A percentile compares a stretch with the other conserved stretches of the same genome.
These are phyloP conservation scores for Volucella zonaria DNA, from an alignment of 2,888 invertebrate species.

Conservation along the genomic window DNA sequence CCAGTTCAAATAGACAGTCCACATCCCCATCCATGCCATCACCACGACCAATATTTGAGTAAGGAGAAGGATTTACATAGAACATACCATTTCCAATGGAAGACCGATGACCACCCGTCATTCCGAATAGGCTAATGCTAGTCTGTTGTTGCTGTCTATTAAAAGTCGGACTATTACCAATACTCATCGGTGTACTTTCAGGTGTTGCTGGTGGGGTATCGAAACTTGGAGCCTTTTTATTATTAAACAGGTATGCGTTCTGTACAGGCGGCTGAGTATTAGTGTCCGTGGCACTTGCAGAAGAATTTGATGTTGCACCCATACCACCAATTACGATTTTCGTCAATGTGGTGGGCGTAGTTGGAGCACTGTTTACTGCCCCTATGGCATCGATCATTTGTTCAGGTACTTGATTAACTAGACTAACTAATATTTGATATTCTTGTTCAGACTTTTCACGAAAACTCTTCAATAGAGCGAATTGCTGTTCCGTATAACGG, in stretches of 20 bases:
- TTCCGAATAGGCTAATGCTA: constrained; percentile 52
- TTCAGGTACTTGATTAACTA: constrained; percentile 79
- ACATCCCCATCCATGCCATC: constrained; percentile 84
- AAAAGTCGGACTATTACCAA: constrained; percentile 82
- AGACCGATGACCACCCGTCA: constrained; percentile 29
- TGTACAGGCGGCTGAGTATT: constrained; percentile 65
- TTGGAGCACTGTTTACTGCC: constrained; percentile 75
- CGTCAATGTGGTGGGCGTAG: constrained; percentile 78
- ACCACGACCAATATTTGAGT: constrained; percentile 81
- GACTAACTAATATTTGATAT: constrained; percentile 86
- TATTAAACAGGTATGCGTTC: constrained; percentile 57
- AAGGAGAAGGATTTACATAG: constrained; percentile 39
- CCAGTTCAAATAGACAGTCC: constrained; percentile 90
- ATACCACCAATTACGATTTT: constrained; percentile 45
- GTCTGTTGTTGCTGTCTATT: constrained; percentile 78
- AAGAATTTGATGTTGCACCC: constrained; percentile 54
- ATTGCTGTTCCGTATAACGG: constrained; percentile 89
- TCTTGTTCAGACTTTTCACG: constrained; percentile 89
- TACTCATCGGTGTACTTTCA: constrained; percentile 82
- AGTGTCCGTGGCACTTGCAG: constrained; percentile 73
- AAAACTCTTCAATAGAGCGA: constrained; percentile 88
- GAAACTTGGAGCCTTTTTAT: constrained; percentile 80
- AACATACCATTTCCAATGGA: constrained; percentile 53
- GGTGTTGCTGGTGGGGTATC: constrained; percentile 83
- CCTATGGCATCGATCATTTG: constrained; percentile 77